These are phyloP conservation scores for Sarotherodon lohbergeri DNA, from an alignment of 2,113 vertebrate genomes.

Conservation along the genomic window DNA sequence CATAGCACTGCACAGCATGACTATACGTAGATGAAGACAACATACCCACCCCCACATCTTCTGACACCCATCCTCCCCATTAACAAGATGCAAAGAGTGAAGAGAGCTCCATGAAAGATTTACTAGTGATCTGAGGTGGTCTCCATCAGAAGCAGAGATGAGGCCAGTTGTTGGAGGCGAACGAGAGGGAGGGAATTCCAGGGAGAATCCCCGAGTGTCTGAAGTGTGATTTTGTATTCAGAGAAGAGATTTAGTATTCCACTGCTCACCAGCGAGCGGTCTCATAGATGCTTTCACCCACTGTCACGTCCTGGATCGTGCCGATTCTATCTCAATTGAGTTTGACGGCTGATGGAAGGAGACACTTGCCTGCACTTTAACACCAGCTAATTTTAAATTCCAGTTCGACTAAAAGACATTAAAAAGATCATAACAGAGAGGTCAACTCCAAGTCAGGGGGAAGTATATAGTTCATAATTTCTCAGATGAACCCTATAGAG, in stretches of 20 bases:
- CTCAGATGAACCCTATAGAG: not conserved
- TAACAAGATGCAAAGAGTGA: slow-evolving; percentile 6
- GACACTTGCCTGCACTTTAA: not conserved
- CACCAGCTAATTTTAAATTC: slow-evolving; percentile 15
- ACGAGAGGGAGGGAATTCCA: slow-evolving; percentile 31
- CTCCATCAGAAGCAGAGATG: slow-evolving; percentile 31
- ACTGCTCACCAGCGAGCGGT: slow-evolving; percentile 42
- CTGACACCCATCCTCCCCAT: slow-evolving; percentile 24
- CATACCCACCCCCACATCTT: slow-evolving; percentile 26
- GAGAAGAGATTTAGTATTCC: slow-evolving; percentile 49
- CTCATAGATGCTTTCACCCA: slow-evolving; percentile 29
- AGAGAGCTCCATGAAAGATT: slow-evolving; percentile 51
- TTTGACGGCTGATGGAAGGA: slow-evolving; percentile 26
- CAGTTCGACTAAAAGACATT: not conserved
- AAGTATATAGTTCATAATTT: not conserved
- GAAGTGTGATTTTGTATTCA: slow-evolving; percentile 57
- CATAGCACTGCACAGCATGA: slow-evolving; percentile 30
- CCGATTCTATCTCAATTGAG: slow-evolving; percentile 5
- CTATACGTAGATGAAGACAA: slow-evolving; percentile 43
- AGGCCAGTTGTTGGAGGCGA: slow-evolving; percentile 3
- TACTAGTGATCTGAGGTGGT: slow-evolving; percentile 36
- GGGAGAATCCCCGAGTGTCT: slow-evolving; percentile 36
- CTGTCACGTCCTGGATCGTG: not conserved
- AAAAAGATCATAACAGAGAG: not conserved
- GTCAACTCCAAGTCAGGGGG: slow-evolving; percentile 9